Percentiles rank a stretch among this genome's conserved stretches.
Conservation (phyloP, 2,797 vertebrate species). For the Parotocinclus haroldoi region DNA sequence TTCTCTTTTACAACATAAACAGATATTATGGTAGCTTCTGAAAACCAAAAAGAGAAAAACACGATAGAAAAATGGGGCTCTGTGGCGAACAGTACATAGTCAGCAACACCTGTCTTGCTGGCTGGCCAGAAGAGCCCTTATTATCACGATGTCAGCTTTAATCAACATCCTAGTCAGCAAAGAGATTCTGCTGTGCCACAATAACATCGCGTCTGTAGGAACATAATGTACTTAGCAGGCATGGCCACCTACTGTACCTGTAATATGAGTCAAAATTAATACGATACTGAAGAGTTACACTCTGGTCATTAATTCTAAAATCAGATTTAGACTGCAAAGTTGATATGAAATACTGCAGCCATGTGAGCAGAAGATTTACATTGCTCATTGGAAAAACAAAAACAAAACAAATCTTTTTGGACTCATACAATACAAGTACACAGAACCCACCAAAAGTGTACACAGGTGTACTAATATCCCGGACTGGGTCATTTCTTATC, state of each 20-base stretch:
- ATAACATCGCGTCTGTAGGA: slow-evolving; percentile 15
- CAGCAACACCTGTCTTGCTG: slow-evolving; percentile 49
- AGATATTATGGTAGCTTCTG: slow-evolving; percentile 5
- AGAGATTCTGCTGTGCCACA: slow-evolving; percentile 30
- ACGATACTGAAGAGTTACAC: too few relatives aligned
- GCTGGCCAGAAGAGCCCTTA: slow-evolving; percentile 28
- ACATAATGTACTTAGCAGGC: slow-evolving; percentile 27
- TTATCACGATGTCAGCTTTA: slow-evolving; percentile 54
- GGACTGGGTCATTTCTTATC: neutral
- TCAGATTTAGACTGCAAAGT: neutral
- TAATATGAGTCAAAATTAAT: neutral
- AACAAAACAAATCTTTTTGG: too few relatives aligned
- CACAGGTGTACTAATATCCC: slow-evolving; percentile 22
- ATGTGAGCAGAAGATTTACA: too few relatives aligned
- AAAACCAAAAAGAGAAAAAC: neutral
- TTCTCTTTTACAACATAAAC: neutral
- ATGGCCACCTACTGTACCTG: slow-evolving; percentile 18
- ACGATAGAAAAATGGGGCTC: slow-evolving; percentile 9
- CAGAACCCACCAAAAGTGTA: too few relatives aligned
- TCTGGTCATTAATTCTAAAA: too few relatives aligned
- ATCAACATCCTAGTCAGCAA: slow-evolving; percentile 50
- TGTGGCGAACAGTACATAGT: slow-evolving; percentile 31
- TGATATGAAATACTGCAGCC: too few relatives aligned
- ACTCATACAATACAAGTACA: too few relatives aligned
- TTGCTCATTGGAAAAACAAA: too few relatives aligned